phyloP scores from a whole-genome alignment of 2,888 invertebrate genomes.

The Rhodophaea formosa region DNA sequence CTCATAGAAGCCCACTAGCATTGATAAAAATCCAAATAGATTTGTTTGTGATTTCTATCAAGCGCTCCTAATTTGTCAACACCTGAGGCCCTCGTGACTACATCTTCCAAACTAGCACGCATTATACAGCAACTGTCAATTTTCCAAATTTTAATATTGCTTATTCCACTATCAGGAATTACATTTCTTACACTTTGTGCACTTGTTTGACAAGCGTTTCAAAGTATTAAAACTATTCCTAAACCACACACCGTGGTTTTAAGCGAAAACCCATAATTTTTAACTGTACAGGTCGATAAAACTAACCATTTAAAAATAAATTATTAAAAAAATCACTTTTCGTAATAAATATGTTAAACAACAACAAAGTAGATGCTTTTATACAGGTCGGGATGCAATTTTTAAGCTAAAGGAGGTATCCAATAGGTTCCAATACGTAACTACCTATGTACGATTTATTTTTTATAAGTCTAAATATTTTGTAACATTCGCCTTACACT shows the following conservation, averaged over 20 bases:
- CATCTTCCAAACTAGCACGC: neutral
- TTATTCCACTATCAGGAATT: constrained; percentile 59
- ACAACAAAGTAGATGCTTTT: constrained; percentile 59
- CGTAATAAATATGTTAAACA: constrained; percentile 74
- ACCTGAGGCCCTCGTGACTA: neutral
- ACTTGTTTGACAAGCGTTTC: constrained; percentile 76
- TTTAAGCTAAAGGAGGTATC: constrained; percentile 26
- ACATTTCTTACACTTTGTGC: constrained; percentile 60
- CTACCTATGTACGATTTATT: neutral
- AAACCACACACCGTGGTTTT: constrained; percentile 30
- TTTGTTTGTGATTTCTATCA: neutral
- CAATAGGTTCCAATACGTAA: constrained; percentile 6
- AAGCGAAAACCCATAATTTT: constrained; percentile 31
- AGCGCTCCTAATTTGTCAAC: neutral
- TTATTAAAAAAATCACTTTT: constrained; percentile 63
- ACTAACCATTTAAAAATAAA: constrained; percentile 72
- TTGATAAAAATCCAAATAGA: neutral
- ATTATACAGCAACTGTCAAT: constrained; percentile 29
- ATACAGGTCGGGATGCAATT: constrained; percentile 39
- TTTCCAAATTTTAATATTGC: constrained; percentile 47
- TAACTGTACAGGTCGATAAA: constrained; percentile 46
- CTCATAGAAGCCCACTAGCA: neutral
- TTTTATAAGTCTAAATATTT: neutral
- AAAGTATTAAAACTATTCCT: constrained; percentile 50
- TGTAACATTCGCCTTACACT: neutral